Base-by-base conservation (phyloP, 2,113 vertebrate species). In the Sminthopsis crassicaudata region DNA sequence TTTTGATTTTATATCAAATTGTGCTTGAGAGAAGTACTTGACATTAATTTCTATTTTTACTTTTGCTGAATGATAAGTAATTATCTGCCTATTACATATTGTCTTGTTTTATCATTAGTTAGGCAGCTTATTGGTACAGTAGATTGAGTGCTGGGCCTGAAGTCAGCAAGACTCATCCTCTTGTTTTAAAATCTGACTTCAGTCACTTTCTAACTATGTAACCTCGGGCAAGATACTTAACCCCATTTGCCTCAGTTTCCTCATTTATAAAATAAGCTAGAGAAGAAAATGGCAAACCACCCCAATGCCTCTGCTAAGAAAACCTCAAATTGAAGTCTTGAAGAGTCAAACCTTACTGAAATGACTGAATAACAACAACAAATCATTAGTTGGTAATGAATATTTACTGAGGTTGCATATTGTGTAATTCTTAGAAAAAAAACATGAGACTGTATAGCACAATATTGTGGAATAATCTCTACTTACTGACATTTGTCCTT, bases 61-160 rank as follows among this genome's bases (percentile, higher is more conserved):
- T 55, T 90, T 96, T 23, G 53, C 53, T 92, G 48, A 95, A 90
- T 92, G 4, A 93, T 88, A 76, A 51, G 2, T 93, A 46, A 48
- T 94, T 46, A 95, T 94, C 91, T 95, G 46, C n/a, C 23, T 96
- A 11, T 90, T 95, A 22, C 24, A 93, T 36, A 55, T 92, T 92
- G n/a, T 22, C 16, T 96, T 93, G 94, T 50, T 91, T 27, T 95
- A 5, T 93, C 55, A 55, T 48, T 89, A 16, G 55, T 89, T 67
- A 36, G 30, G 30, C 60, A 67, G 30, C 60, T 67, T 12, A 67
- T 12, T 67, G 60, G 60, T 36, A 27, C 30, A 67, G 30, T 36
- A 4, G 30, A 36, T 36, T 16, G 60, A 67, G 4, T 36, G 11
- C 60, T 3, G 16, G 60, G 1, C 30, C 60, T 67, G 30, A 27